Base-by-base conservation (phyloP, 2,113 vertebrate genomes). In the Chloebia gouldiae region DNA sequence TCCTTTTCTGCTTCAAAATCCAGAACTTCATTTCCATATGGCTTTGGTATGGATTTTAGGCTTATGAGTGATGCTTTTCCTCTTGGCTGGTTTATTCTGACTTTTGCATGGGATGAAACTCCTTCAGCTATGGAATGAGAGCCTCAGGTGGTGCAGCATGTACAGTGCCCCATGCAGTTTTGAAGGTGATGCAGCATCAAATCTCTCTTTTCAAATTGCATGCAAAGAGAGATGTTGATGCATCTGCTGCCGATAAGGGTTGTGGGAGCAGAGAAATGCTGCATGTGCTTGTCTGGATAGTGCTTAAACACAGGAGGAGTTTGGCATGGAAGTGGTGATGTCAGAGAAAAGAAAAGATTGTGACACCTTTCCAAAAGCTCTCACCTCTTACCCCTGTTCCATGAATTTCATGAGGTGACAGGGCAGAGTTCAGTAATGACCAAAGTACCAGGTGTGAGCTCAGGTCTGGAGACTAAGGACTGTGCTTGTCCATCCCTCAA, bases 241-340 rank as follows among this genome's bases (percentile, higher is more conserved):
- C 44, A 59, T 33, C 59, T 87, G 95, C 92, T 89, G 88, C 81
- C 85, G 59, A 9, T 30, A 16, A 59, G 28, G 72, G 20, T 15
- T 13, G 5, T 39, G 86, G 53, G 88, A 91, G 64, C 83, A 92
- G 93, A 51, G 85, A 61, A 57, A 42, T 65, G 63, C 30, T 75
- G 24, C 65, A 57, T 3, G 9, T 18, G 13, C 76, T 80, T 63
- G 4, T 59, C 47, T 81, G 88, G 64, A 25, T 31, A 79, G 44
- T 71, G 40, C 9, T 42, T 39, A 68, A 66, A 57, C 17, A 37
- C 47, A 51, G 30, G 49, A 66, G n/a, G 12, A 35, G n/a, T 68
- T 87, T 91, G 88, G 47, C 93, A 90, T 63, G 86, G 49, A 80
- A 92, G 65, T 31, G 80, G 42, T 82, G 73, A 92, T 93, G 65